phyloP scores from a whole-genome alignment of 2,888 invertebrate genomes.

The Disparrhopalites patrizii region DNA sequence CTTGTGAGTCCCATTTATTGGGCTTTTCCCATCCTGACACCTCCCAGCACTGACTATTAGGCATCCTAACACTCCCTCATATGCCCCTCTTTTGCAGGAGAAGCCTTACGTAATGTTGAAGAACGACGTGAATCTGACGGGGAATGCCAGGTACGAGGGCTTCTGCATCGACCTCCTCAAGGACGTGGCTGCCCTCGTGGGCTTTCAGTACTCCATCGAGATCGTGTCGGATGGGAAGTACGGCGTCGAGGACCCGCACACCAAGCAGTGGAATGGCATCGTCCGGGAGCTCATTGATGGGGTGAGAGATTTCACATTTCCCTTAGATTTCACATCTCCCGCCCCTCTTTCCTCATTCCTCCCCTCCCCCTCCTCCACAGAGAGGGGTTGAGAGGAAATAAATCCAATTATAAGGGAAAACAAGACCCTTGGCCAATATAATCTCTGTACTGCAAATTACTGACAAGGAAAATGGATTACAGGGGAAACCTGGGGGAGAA shows the following conservation, averaged over 20 bases:
- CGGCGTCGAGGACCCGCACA: constrained; percentile 80
- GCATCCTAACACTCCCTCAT: too few species aligned
- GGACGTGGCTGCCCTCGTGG: constrained; percentile 75
- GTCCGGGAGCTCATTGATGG: constrained; percentile 69
- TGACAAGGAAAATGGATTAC: too few species aligned
- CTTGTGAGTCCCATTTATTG: constrained; percentile 57
- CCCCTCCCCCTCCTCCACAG: too few species aligned
- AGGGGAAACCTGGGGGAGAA: too few species aligned
- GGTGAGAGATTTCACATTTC: too few species aligned
- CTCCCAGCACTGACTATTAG: too few species aligned
- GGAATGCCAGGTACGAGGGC: constrained; percentile 81
- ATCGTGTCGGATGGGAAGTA: constrained; percentile 85
- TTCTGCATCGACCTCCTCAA: constrained; percentile 87
- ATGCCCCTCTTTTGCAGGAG: constrained; percentile 61
- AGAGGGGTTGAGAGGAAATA: too few species aligned
- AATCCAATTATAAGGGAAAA: too few species aligned
- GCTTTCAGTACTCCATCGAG: constrained; percentile 79
- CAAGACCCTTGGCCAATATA: too few species aligned
- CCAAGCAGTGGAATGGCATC: constrained; percentile 86
- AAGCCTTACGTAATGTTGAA: constrained; percentile 88
- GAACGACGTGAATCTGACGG: constrained; percentile 76
- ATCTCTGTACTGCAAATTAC: too few species aligned
- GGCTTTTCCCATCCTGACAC: not conserved
- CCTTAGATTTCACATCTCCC: not conserved
- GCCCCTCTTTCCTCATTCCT: not conserved